phyloP scores from a whole-genome alignment of 2,797 vertebrate species.

The Pogonophryne albipinna region DNA sequence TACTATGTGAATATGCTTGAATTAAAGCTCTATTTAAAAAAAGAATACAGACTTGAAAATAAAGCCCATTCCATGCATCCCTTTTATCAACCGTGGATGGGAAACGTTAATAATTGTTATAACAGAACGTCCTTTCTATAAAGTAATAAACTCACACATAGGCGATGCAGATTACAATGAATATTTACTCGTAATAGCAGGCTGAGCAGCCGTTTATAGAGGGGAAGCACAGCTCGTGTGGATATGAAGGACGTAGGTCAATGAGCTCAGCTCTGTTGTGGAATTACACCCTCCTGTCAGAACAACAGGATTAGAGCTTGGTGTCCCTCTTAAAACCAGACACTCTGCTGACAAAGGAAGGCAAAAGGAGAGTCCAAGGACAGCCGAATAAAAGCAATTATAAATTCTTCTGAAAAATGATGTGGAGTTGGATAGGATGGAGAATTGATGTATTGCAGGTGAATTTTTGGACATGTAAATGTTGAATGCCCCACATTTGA shows the following conservation, averaged over 20 bases:
- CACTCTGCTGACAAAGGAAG: slow-evolving; percentile 52
- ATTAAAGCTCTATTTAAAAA: background rate
- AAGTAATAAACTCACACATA: background rate
- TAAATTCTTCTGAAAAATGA: slow-evolving; percentile 34
- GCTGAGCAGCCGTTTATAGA: slow-evolving; percentile 30
- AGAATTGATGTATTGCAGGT: slow-evolving; percentile 21
- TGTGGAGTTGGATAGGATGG: slow-evolving; percentile 29
- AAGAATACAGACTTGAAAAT: background rate
- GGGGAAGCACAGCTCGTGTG: slow-evolving; percentile 32
- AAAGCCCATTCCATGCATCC: too few species aligned
- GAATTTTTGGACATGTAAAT: slow-evolving; percentile 52
- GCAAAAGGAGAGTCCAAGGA: slow-evolving; percentile 41
- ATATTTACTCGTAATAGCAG: slow-evolving; percentile 2
- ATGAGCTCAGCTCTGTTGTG: slow-evolving; percentile 69
- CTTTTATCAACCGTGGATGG: slow-evolving; percentile 6
- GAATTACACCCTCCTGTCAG: slow-evolving; percentile 76
- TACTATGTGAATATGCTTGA: background rate
- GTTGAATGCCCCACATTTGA: slow-evolving; percentile 45
- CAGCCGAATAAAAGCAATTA: slow-evolving; percentile 41
- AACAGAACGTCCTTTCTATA: background rate
- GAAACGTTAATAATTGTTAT: background rate
- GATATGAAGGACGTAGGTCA: slow-evolving; percentile 61
- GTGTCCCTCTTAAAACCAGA: slow-evolving; percentile 71
- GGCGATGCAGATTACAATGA: background rate
- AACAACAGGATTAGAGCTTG: slow-evolving; percentile 76